Evolutionary conservation across 1,140 invertebrate species (phyloP).

Genomic region (Cyclargus thomasi): DNA sequence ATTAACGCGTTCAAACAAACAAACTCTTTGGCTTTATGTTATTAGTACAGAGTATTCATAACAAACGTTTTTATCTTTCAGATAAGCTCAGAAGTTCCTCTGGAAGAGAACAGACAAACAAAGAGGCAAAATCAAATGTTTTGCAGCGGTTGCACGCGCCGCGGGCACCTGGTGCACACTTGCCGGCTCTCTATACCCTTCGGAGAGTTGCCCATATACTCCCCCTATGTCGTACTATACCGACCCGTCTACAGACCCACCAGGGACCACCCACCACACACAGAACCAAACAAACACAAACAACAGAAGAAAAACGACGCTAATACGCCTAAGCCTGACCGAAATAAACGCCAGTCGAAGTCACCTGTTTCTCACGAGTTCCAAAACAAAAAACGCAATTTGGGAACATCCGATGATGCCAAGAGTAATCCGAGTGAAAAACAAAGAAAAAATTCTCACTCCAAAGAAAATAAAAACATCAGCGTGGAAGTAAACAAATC

Average conservation of each 20-base stretch:
- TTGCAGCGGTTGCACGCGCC: conserved; percentile 79
- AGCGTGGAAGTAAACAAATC: conserved; percentile 30
- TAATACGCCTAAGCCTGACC: conserved; percentile 28
- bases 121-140: conserved; percentile 62
- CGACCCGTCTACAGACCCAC: conserved; percentile 37
- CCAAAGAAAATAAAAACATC: conserved; percentile 27
- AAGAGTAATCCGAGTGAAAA: conserved; percentile 32
- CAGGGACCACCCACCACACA: conserved; percentile 18
- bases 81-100: conserved; percentile 45
- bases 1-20: no score
- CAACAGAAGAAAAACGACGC: conserved; percentile 28
- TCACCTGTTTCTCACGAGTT: conserved; percentile 50
- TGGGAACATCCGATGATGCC: conserved; percentile 34
- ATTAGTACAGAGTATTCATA: neutral
- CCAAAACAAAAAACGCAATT: conserved; percentile 48
- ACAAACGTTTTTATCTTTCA: conserved; percentile 17
- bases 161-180: conserved; percentile 78
- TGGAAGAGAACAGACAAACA: conserved; percentile 50
- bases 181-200: conserved; percentile 65
- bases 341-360: conserved; percentile 53
- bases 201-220: conserved; percentile 53
- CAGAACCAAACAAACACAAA: conserved; percentile 25
- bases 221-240: conserved; percentile 54
- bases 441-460: conserved; percentile 35
- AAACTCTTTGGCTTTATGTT: no score